Base-by-base conservation (phyloP, 2,797 vertebrate species). In the Tapera naevia region DNA sequence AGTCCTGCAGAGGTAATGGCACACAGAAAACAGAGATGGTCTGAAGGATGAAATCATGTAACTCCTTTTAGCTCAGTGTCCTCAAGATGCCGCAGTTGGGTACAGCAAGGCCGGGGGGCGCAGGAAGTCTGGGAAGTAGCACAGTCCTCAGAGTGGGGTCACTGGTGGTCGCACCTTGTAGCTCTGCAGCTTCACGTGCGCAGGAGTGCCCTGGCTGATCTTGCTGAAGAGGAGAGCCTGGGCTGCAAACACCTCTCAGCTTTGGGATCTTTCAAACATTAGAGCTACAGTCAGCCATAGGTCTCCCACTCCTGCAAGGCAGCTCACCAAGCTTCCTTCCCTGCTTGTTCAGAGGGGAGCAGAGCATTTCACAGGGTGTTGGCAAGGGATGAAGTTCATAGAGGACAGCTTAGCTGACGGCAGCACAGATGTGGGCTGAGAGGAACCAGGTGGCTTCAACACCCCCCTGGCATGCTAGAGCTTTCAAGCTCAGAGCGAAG, bases 161-260 rank as follows among this genome's bases (percentile, higher is more conserved):
- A 0, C 19, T 16, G 54, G 39, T 3, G 4, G 50, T 41, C 9
- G 0, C 2, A 1, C 5, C 61, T 64, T 2, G 1, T 7, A n/a
- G n/a, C 13, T 58, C 71, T 19, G 60, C 60, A 46, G 50, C 54
- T 76, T 66, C 22, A 10, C 46, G 66, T 32, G 32, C 57, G 61
- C 21, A 30, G 21, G 17, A 1, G 0, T n/a, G 17, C 37, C 11
- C 0, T 7, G 37, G 30, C 51, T 71, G 56, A 9, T 16, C 5
- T 15, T 15, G 30, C 25, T 15, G 39, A 13, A 15, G 27, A 50
- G 19, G 7, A 71, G 50, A 32, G 18, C 32, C 23, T 17, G 14
- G 28, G 22, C 10, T 69, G 50, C 76, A 50, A 48, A 35, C 10
- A 4, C 15, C 19, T 57, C 48, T 35, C 6, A 5, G 61, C 53